Percentiles rank a stretch among this genome's conserved stretches.
phyloP scores from a whole-genome alignment of 2,797 vertebrate genomes.

The Ambastaia sidthimunki region DNA sequence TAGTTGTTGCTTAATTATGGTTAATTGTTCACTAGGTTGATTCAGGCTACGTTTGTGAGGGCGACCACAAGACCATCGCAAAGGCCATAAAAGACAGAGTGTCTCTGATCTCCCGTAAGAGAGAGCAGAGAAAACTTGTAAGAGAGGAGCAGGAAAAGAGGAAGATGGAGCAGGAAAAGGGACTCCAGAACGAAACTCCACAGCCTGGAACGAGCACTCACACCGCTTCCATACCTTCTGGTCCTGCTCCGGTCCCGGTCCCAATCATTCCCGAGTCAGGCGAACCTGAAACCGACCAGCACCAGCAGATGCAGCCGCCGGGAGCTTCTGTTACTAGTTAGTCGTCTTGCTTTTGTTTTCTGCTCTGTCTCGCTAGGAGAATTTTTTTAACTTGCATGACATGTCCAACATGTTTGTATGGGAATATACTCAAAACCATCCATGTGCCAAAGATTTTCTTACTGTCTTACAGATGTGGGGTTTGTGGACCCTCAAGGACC shows the following conservation, averaged over 20 bases:
- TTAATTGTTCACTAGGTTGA: constrained; percentile 82
- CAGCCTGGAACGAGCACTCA: constrained; percentile 35
- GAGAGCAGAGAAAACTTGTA: constrained; percentile 93
- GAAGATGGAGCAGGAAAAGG: constrained; percentile 85
- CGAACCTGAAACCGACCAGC: constrained; percentile 88
- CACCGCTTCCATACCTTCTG: constrained; percentile 59
- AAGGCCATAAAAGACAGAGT: constrained; percentile 99
- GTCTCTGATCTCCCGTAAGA: constrained; percentile 93
- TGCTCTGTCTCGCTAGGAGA: neutral
- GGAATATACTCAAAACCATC: too few species aligned
- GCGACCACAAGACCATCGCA: constrained; percentile 98
- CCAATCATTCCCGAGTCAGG: constrained; percentile 86
- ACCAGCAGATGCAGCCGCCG: constrained; percentile 82
- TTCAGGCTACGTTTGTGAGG: constrained; percentile 95
- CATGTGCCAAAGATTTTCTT: neutral
- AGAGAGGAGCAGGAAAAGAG: constrained; percentile 93
- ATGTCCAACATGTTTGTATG: too few species aligned
- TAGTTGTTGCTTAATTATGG: neutral
- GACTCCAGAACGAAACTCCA: constrained; percentile 66
- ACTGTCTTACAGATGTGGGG: constrained; percentile 28
- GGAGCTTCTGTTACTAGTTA: constrained; percentile 61
- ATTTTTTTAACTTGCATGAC: neutral
- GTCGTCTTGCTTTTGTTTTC: neutral
- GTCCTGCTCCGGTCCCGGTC: constrained; percentile 73
- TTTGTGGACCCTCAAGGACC: constrained; percentile 76